phyloP scores from a whole-genome alignment of 1,140 invertebrate genomes.

The Mesaphorura yosii region DNA sequence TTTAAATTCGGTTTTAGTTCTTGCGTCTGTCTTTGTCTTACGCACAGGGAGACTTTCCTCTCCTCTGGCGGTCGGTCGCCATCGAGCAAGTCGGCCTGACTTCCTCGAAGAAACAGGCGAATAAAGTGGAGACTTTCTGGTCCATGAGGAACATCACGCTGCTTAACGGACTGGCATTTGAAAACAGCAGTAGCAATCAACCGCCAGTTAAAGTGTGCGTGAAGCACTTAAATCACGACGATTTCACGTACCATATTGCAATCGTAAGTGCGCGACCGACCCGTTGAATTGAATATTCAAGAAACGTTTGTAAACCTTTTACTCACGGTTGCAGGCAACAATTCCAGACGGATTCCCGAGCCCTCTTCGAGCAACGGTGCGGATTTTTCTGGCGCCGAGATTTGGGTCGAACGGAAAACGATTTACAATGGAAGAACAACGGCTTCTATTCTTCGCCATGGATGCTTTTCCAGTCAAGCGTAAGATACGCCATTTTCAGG shows the following conservation, averaged over 20 bases:
- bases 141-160: background rate
- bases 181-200: too few species aligned
- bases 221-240: constrained; percentile 6
- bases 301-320: background rate
- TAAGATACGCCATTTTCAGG: background rate
- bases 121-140: background rate
- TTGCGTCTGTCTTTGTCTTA: background rate
- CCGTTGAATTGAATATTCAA: background rate
- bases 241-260: background rate
- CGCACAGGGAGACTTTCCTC: background rate
- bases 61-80: background rate
- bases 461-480: background rate
- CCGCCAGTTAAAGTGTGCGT: background rate
- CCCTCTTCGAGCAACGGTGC: background rate
- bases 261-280: background rate
- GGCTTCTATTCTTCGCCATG: background rate
- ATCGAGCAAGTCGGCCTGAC: background rate
- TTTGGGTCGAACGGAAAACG: background rate
- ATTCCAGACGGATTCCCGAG: background rate
- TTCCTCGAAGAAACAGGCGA: background rate
- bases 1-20: background rate
- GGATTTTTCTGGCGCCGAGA: constrained; percentile 9
- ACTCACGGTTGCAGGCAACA: background rate
- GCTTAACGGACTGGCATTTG: background rate
- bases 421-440: constrained; percentile 6